Evolutionary conservation across 2,797 vertebrate species (phyloP).

Genomic region (Pteronotus mesoamericanus): DNA sequence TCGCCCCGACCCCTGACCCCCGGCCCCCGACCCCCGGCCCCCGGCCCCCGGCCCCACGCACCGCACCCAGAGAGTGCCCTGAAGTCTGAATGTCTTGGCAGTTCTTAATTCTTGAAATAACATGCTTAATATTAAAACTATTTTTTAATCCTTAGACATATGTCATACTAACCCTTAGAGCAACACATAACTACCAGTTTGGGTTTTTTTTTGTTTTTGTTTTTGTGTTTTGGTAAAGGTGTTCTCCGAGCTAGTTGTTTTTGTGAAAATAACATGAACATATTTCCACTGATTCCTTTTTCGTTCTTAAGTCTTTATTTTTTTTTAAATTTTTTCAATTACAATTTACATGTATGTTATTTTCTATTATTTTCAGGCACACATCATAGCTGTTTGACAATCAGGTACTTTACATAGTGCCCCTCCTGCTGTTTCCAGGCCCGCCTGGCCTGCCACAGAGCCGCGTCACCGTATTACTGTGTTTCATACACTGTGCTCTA

Average conservation of each 20-base stretch:
- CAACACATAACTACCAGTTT: background rate
- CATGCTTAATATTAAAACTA: conserved; percentile 29
- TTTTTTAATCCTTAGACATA: conserved; percentile 58
- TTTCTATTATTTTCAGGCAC: too few species aligned
- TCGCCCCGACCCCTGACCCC: background rate
- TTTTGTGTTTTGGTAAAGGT: conserved; percentile 53
- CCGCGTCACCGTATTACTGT: too few species aligned
- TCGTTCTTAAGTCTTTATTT: background rate
- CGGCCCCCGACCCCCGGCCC: accelerated
- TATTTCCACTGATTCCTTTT: conserved; percentile 65
- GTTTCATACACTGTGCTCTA: too few species aligned
- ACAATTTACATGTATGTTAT: background rate
- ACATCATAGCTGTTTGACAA: too few species aligned
- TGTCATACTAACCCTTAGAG: conserved; percentile 60
- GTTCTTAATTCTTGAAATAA: conserved; percentile 50
- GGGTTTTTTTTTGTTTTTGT: too few species aligned
- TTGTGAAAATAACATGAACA: conserved; percentile 45
- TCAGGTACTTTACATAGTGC: too few species aligned
- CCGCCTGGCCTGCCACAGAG: too few species aligned
- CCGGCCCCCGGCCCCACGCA: background rate
- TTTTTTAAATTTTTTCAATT: background rate
- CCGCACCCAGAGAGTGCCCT: background rate
- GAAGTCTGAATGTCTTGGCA: background rate
- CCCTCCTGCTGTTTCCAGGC: too few species aligned
- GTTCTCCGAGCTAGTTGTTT: background rate